Evolutionary conservation across 2,888 invertebrate genomes (phyloP).

Genomic region (Tenthredo mesomela): DNA sequence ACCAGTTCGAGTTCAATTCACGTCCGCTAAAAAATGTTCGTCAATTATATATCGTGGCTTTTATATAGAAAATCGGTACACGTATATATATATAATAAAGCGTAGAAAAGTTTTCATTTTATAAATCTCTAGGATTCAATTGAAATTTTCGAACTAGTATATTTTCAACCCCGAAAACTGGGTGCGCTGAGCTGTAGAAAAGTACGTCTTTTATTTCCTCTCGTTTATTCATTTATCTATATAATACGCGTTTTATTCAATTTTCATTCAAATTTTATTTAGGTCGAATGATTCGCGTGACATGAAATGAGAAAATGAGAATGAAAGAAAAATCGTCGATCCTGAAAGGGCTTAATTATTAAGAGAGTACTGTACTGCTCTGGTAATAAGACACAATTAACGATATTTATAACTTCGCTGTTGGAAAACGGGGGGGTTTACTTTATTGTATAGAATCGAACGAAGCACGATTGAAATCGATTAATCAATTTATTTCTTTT

Average conservation of each 20-base stretch:
- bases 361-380: not conserved
- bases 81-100: not conserved
- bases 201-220: not conserved
- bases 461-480: not conserved
- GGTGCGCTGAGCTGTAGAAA: not conserved
- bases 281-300: too few species aligned
- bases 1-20: slow-evolving; percentile 11
- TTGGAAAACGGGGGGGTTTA: not conserved
- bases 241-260: not conserved
- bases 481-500: slow-evolving; percentile 40
- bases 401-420: not conserved
- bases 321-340: too few species aligned
- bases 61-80: not conserved
- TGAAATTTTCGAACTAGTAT: not conserved
- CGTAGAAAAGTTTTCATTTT: not conserved
- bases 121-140: not conserved
- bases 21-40: not conserved
- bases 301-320: too few species aligned
- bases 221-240: not conserved
- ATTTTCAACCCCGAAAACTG: not conserved
- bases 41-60: not conserved
- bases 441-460: not conserved
- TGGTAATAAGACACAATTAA: not conserved
- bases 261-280: not conserved
- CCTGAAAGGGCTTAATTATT: too few species aligned